phyloP scores from a whole-genome alignment of 1,140 invertebrate genomes.

The Alviniconcha marisindica region DNA sequence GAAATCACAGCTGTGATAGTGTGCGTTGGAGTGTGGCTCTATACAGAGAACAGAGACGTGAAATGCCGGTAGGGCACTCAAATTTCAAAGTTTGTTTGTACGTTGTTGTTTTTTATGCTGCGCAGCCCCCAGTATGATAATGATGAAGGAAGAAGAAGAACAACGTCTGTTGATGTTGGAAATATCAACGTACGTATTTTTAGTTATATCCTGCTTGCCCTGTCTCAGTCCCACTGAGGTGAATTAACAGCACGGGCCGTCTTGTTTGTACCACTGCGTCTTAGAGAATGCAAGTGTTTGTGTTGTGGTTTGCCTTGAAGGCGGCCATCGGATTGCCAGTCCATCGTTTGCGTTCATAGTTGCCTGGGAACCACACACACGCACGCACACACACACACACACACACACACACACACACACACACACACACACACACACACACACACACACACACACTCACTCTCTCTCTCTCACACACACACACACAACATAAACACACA shows the following conservation, averaged over 20 bases:
- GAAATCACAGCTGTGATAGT: too few species aligned
- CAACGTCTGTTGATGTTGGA: neutral
- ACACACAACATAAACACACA: too few species aligned
- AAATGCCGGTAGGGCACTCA: too few species aligned
- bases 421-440: constrained; percentile 3
- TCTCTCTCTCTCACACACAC: too few species aligned
- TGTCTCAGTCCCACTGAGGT: neutral
- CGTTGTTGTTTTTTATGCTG: too few species aligned
- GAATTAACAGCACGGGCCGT: neutral
- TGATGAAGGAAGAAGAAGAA: too few species aligned
- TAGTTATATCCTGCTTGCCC: neutral
- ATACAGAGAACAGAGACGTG: too few species aligned
- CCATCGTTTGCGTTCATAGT: neutral
- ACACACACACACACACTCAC: neutral
- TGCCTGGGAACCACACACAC: too few species aligned
- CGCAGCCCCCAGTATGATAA: too few species aligned
- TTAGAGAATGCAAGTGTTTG: neutral
- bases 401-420: constrained; percentile 3
- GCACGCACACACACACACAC: neutral
- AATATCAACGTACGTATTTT: neutral
- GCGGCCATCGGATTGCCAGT: neutral
- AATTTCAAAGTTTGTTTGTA: too few species aligned
- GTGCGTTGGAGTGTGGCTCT: too few species aligned
- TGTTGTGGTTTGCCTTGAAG: neutral
- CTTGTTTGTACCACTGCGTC: neutral